phyloP scores from a whole-genome alignment of 2,797 vertebrate genomes.

The Ctenochaetus hawaiiensis region DNA sequence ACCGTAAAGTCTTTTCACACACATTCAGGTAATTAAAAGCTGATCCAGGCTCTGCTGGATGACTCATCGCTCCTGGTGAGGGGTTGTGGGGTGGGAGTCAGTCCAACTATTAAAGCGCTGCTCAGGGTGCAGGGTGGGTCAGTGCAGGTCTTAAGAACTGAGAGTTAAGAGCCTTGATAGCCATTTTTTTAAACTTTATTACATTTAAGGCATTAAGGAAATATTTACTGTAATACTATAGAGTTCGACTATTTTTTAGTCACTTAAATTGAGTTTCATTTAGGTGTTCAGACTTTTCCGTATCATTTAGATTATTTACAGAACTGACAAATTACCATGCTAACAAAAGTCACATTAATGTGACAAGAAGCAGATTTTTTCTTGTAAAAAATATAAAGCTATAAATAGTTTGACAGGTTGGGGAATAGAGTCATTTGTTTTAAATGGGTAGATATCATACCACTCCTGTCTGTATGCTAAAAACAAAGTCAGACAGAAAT shows the following conservation, averaged over 20 bases:
- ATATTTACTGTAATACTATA: not conserved
- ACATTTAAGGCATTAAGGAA: not conserved
- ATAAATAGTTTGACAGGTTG: no score
- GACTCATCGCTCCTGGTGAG: conserved; percentile 70
- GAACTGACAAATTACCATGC: not conserved
- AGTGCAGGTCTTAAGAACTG: not conserved
- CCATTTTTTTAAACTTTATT: not conserved
- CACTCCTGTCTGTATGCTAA: no score
- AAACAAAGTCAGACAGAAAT: no score
- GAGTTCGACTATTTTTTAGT: not conserved
- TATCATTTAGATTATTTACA: not conserved
- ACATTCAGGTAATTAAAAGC: conserved; percentile 78
- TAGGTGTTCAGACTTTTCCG: no score
- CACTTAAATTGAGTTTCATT: no score
- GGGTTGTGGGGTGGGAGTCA: conserved; percentile 29
- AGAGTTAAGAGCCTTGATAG: not conserved
- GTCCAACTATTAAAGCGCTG: conserved; percentile 1
- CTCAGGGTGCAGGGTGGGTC: not conserved
- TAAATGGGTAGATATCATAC: no score
- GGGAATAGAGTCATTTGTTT: no score
- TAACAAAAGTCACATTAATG: not conserved
- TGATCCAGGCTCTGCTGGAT: conserved; percentile 64
- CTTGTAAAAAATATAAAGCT: not conserved
- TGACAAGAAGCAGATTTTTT: not conserved
- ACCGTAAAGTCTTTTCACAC: conserved; percentile 60